Conservation (phyloP, 1,140 invertebrate species). For the Branchinecta lynchi region DNA sequence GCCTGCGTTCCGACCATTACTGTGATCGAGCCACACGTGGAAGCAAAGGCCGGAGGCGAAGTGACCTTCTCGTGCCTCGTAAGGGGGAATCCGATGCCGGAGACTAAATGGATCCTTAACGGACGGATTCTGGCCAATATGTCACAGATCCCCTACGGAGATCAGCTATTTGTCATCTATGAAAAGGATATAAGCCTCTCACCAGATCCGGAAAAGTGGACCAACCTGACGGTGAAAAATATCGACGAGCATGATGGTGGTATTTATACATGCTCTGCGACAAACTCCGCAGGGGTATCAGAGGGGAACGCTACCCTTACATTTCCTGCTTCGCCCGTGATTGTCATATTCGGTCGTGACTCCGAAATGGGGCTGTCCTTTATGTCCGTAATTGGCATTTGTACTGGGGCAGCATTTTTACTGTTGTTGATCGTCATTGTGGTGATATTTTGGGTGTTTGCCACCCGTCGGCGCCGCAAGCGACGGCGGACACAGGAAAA, state of each 20-base stretch:
- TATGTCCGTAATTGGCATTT: slow-evolving; percentile 14
- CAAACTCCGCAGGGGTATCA: slow-evolving; percentile 52
- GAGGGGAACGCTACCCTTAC: slow-evolving; percentile 50
- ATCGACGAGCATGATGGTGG: slow-evolving; percentile 57
- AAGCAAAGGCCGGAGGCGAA: slow-evolving; percentile 53
- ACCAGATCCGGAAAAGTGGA: slow-evolving; percentile 40
- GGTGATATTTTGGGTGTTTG: slow-evolving; percentile 26
- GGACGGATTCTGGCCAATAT: slow-evolving; percentile 44
- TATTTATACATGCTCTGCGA: slow-evolving; percentile 59
- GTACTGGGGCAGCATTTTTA: slow-evolving; percentile 16
- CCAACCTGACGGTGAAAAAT: slow-evolving; percentile 56
- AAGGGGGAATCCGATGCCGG: slow-evolving; percentile 62
- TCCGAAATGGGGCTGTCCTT: slow-evolving; percentile 11
- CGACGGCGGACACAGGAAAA: slow-evolving; percentile 17
- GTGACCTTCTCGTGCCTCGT: slow-evolving; percentile 62
- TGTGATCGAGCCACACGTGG: slow-evolving; percentile 38
- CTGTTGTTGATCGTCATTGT: slow-evolving; percentile 25
- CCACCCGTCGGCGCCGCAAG: slow-evolving; percentile 20
- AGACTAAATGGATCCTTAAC: slow-evolving; percentile 56
- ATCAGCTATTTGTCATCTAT: slow-evolving; percentile 28
- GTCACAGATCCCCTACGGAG: slow-evolving; percentile 31
- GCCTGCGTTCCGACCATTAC: slow-evolving; percentile 54
- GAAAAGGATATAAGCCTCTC: slow-evolving; percentile 23
- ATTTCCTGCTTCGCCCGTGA: slow-evolving; percentile 43
- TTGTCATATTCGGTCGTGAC: slow-evolving; percentile 18